phyloP scores from a whole-genome alignment of 2,888 invertebrate species.

The Lycia hirtaria region DNA sequence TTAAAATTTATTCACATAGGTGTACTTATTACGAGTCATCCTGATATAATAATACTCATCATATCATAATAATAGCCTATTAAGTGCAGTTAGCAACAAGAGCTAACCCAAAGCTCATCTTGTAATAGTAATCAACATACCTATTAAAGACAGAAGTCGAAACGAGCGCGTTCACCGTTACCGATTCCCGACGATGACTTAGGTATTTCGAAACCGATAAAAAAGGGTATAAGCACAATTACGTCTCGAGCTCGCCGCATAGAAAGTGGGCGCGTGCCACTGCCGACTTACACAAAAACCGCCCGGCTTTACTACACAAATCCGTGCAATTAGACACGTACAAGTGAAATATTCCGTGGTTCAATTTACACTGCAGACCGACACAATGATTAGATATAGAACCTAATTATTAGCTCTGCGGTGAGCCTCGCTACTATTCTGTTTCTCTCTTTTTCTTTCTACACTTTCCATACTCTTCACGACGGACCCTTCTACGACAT shows the following conservation, averaged over 20 bases:
- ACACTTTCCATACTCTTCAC: conserved; percentile 29
- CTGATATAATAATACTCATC: too few relatives aligned
- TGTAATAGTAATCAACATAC: conserved; percentile 19
- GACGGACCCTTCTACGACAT: conserved; percentile 15
- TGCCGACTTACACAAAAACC: conserved; percentile 66
- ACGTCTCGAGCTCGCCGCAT: conserved; percentile 67
- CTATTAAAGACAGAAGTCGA: conserved; percentile 43
- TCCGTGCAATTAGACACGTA: conserved; percentile 83
- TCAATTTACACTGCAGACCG: conserved; percentile 69
- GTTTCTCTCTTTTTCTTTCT: conserved; percentile 60
- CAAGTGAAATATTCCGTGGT: conserved; percentile 79
- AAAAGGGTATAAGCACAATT: conserved; percentile 76
- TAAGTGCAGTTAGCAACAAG: conserved; percentile 5
- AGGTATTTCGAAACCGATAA: conserved; percentile 68
- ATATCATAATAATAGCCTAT: not conserved
- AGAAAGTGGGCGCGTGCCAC: conserved; percentile 82
- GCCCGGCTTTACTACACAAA: conserved; percentile 72
- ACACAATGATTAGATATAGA: conserved; percentile 66
- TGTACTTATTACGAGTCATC: too few relatives aligned
- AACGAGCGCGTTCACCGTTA: conserved; percentile 64
- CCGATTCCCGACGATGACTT: conserved; percentile 70
- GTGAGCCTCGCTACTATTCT: conserved; percentile 51
- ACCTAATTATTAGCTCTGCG: conserved; percentile 59
- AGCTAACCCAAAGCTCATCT: not conserved
- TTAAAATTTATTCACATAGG: too few relatives aligned